Base-by-base conservation (phyloP, 2,888 invertebrate genomes). In the Hedya salicella region DNA sequence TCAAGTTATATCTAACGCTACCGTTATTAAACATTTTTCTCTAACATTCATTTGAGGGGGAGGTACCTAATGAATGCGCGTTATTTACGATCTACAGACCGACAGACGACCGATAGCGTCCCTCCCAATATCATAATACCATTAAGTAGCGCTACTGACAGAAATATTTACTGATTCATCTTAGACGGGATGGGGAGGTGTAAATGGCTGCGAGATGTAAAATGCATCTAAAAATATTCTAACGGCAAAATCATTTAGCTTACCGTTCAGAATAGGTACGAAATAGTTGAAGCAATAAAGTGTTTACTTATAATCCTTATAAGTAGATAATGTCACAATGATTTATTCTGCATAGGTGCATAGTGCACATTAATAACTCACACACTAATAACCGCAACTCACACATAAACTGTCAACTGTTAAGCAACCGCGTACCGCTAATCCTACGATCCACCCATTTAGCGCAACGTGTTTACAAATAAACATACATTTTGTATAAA, bases 11-110 rank as follows among this genome's bases (percentile, higher is more conserved):
- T 60, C 40, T 30, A 8, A 76, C 70, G 72, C 75, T 69, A 71
- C 69, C 69, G 70, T 75, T 79, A 82, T 83, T 82, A 82, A 82
- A 83, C 79, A 83, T 82, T 84, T 86, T 85, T 82, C 74, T 80
- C 78, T 77, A 77, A 78, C 79, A 77, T 82, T 76, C 79, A 77
- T 82, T 76, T 71, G 70, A 74, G 75, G 78, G 86, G 81, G 82
- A 79, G 78, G 81, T 85, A 44, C 49, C 50, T 62, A 86, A 87
- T 87, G 87, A 87, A 86, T 86, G 81, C 79, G 73, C 69, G 79
- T 88, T 87, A 88, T 88, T 88, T 88, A 88, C 77, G 84, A 81
- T 77, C 78, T 75, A 78, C 73, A 81, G 83, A 87, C 80, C 83
- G 83, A 80, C 75, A 78, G 81, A 78, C 82, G 83, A 82, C 76